A percentile compares a stretch with the other conserved stretches of the same genome.
Evolutionary conservation across 2,888 invertebrate genomes (phyloP).

Genomic region (Tinea pellionella): DNA sequence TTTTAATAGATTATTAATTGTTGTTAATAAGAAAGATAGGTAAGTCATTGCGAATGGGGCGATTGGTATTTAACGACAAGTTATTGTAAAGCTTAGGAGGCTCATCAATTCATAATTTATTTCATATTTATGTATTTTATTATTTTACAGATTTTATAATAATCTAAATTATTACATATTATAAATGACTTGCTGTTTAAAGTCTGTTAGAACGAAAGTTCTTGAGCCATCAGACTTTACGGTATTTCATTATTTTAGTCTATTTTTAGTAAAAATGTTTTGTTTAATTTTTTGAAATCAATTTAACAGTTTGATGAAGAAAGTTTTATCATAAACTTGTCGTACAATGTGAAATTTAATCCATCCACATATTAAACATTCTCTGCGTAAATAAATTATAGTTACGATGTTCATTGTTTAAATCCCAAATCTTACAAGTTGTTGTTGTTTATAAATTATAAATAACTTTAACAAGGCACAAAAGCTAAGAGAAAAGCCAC

Average conservation of each 20-base stretch:
- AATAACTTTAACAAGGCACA: too few species aligned
- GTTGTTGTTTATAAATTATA: too few species aligned
- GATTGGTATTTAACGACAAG: background rate
- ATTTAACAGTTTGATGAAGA: constrained; percentile 26
- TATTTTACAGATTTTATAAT: background rate
- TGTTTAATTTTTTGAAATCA: background rate
- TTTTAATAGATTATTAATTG: background rate
- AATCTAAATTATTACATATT: background rate
- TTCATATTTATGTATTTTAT: background rate
- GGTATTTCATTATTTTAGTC: constrained; percentile 33
- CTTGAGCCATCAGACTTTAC: constrained; percentile 62
- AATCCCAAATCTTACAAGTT: background rate
- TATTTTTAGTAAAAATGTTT: background rate
- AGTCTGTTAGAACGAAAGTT: constrained; percentile 58
- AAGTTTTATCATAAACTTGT: constrained; percentile 16
- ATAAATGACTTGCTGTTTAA: constrained; percentile 41
- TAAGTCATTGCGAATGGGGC: constrained; percentile 8
- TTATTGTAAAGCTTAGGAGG: constrained; percentile 31
- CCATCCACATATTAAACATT: too few species aligned
- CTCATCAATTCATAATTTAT: constrained; percentile 33
- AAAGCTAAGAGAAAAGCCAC: too few species aligned
- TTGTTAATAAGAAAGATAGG: background rate
- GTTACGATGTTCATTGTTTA: background rate
- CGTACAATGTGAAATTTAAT: background rate
- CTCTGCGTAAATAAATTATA: background rate